Base-by-base conservation (phyloP, 2,113 vertebrate genomes). In the Tylochromis polylepis region DNA sequence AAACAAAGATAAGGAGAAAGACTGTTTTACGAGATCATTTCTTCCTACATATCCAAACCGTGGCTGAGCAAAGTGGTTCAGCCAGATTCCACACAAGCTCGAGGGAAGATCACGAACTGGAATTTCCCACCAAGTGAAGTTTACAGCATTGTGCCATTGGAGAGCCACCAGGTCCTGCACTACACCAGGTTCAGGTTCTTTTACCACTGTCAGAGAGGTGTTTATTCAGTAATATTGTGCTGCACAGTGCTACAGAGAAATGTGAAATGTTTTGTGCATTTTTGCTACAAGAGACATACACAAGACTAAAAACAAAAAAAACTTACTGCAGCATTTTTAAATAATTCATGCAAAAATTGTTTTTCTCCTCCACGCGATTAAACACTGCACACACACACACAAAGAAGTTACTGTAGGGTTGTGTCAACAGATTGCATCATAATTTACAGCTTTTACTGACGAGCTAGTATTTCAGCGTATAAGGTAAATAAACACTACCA, bases 31-130 rank as follows among this genome's bases (percentile, higher is more conserved):
- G 58, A 83, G 43, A 49, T 79, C 16, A 79, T 38, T 11, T 29
- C 55, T 65, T 85, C 55, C 51, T 27, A 9, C 70, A 29, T 43
- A 51, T 10, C 15, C 34, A 34, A 77, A 3, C 38, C 0, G 29
- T 24, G 41, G 24, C 43, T 55, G 58, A 11, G 2, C 15, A 6
- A 16, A 88, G 86, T 11, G 3, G 85, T 58, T 57, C 14, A 1
- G 59, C 43, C 77, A 82, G 86, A 87, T 91, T 92, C 90, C 89
- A 70, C 85, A 81, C 7, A 10, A 82, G 24, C 58, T 20, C 1
- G 4, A 8, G 29, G 49, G 18, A 65, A 34, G 5, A 75, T 16
- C 2, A 2, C 14, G 29, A 81, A 31, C 27, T 46, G 58, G 67
- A 41, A 6, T 27, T 80, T 85, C 81, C 78, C 80, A 89, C 20